Evolutionary conservation across 2,888 invertebrate species (phyloP).

Genomic region (Polyploca ridens): DNA sequence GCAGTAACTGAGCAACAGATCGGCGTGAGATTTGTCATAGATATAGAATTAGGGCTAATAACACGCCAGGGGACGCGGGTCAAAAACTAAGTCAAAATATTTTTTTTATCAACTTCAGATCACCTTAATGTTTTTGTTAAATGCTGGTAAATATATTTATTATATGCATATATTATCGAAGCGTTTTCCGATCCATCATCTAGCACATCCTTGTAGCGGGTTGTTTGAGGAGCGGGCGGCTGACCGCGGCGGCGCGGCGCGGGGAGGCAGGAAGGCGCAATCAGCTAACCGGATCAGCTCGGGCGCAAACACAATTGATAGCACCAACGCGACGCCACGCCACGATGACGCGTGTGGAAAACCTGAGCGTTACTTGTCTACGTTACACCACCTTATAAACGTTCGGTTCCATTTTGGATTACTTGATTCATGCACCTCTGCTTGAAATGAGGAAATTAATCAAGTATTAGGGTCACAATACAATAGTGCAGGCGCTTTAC

Average conservation of each 20-base stretch:
- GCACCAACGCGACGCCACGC: slow-evolving; percentile 38
- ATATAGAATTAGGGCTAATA: too few species aligned
- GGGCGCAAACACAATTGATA: slow-evolving; percentile 76
- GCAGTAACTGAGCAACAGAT: too few species aligned
- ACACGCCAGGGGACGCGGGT: too few species aligned
- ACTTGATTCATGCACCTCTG: too few species aligned
- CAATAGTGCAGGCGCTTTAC: too few species aligned
- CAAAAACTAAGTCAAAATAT: too few species aligned
- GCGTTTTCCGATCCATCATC: slow-evolving; percentile 16
- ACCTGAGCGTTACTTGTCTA: slow-evolving; percentile 12
- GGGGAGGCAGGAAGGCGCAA: slow-evolving; percentile 53
- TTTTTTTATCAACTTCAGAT: too few species aligned
- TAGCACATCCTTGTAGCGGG: slow-evolving; percentile 23
- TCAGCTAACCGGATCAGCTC: slow-evolving; percentile 80
- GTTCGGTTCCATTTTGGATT: background rate
- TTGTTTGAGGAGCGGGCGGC: slow-evolving; percentile 69
- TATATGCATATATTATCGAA: background rate
- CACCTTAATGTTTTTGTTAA: too few species aligned
- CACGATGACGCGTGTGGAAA: slow-evolving; percentile 28
- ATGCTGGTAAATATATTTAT: too few species aligned
- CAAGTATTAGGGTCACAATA: too few species aligned
- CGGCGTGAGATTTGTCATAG: too few species aligned
- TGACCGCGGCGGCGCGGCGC: slow-evolving; percentile 54
- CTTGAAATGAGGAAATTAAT: too few species aligned
- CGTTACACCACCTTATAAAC: background rate